Conservation (phyloP, 2,113 vertebrate genomes). For the Phocoena sinus region DNA sequence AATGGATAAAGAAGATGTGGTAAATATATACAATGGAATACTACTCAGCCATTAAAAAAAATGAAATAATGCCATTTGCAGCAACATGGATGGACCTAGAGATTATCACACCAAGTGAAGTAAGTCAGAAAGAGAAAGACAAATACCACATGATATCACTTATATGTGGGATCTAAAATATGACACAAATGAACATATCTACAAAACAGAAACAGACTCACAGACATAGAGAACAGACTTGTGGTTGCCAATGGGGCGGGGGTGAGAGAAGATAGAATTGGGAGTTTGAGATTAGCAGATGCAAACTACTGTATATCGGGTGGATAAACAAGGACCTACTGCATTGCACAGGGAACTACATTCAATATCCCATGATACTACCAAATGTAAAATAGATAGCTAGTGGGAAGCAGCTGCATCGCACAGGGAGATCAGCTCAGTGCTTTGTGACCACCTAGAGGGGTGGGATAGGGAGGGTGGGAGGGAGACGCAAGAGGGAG, state of each 20-base stretch:
- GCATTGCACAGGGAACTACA: neutral
- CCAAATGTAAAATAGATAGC: too few relatives aligned
- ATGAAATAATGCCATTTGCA: neutral
- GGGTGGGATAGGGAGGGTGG: too few relatives aligned
- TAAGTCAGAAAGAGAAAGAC: neutral
- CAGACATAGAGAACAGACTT: neutral
- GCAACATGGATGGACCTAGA: neutral
- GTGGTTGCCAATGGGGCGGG: neutral
- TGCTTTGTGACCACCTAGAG: too few relatives aligned
- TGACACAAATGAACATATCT: neutral
- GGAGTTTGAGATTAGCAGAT: neutral
- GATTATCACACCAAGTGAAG: neutral
- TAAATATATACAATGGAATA: too few relatives aligned
- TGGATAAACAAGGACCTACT: neutral
- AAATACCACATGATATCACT: neutral
- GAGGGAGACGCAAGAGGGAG: too few relatives aligned
- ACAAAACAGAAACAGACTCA: neutral
- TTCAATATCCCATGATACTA: neutral
- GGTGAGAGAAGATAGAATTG: neutral
- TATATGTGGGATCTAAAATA: neutral
- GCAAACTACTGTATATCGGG: neutral
- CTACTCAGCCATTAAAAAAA: neutral
- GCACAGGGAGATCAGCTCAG: too few relatives aligned
- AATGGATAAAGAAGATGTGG: too few relatives aligned
- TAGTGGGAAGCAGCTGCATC: too few relatives aligned